Evolutionary conservation across 2,113 vertebrate genomes (phyloP).

Genomic region (Silurus asotus): DNA sequence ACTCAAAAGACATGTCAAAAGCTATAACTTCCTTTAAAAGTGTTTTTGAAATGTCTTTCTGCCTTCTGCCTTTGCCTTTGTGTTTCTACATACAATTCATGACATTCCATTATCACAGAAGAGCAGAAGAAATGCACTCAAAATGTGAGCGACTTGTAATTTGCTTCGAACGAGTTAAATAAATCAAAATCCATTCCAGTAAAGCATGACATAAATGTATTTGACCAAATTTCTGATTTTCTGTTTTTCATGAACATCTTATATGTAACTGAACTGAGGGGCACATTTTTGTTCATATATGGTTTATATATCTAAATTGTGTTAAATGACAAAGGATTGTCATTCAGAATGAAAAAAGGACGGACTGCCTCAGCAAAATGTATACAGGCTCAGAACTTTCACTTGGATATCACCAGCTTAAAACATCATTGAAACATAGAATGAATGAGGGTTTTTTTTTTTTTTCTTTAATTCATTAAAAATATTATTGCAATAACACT

Average conservation of each 20-base stretch:
- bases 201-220: not conserved
- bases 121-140: not conserved
- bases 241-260: slow-evolving; percentile 8
- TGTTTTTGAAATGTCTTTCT: slow-evolving; percentile 9
- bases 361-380: not conserved
- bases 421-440: slow-evolving; percentile 3
- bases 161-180: too few relatives aligned
- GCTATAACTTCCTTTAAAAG: not conserved
- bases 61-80: not conserved
- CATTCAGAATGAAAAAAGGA: not conserved
- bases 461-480: slow-evolving; percentile 20
- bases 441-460: not conserved
- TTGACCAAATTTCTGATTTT: not conserved
- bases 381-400: not conserved
- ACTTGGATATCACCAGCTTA: slow-evolving; percentile 36
- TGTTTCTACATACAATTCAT: not conserved
- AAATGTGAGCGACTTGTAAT: not conserved
- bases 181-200: not conserved
- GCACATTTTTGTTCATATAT: not conserved
- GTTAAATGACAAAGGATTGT: not conserved
- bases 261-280: not conserved
- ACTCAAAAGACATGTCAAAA: not conserved
- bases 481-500: slow-evolving; percentile 40
- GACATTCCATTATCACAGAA: slow-evolving; percentile 16
- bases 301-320: not conserved